Evolutionary conservation across 2,888 invertebrate genomes (phyloP).

Genomic region (Zygaena filipendulae): DNA sequence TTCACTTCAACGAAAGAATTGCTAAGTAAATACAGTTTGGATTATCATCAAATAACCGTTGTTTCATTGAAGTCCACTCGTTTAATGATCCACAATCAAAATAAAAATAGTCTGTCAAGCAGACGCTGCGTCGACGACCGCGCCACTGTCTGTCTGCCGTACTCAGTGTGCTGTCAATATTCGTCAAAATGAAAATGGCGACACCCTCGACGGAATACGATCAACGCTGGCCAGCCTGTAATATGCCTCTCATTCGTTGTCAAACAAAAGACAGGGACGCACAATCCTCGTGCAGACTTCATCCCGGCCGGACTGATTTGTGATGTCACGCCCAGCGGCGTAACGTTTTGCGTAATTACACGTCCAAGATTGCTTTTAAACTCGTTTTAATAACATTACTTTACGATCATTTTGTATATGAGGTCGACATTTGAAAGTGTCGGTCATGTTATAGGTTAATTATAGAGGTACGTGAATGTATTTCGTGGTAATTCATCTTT

Average conservation of each 20-base stretch:
- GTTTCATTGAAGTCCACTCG: conserved; percentile 37
- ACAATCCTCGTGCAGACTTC: conserved; percentile 51
- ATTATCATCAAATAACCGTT: conserved; percentile 32
- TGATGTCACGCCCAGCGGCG: conserved; percentile 70
- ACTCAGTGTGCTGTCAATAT: conserved; percentile 71
- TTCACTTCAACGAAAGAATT: conserved; percentile 35
- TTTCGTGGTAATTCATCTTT: conserved; percentile 48
- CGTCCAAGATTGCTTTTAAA: conserved; percentile 52
- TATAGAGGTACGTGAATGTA: conserved; percentile 32
- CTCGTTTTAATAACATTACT: conserved; percentile 63
- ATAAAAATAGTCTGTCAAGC: conserved; percentile 60
- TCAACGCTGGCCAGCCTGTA: conserved; percentile 50
- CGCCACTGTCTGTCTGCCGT: conserved; percentile 65
- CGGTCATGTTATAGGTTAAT: conserved; percentile 44
- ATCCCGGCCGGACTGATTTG: conserved; percentile 60
- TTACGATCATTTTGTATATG: conserved; percentile 46
- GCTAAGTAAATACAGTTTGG: conserved; percentile 35
- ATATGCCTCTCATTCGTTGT: conserved; percentile 28
- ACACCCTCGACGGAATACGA: conserved; percentile 71
- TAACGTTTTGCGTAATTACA: conserved; percentile 68
- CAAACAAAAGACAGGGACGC: conserved; percentile 30
- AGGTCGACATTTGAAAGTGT: conserved; percentile 54
- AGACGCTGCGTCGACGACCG: conserved; percentile 64
- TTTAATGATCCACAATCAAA: conserved; percentile 62
- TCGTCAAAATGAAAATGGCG: conserved; percentile 80